These are phyloP conservation scores for Calliopum simillimum DNA, from an alignment of 2,888 invertebrate genomes.

Conservation along the genomic window DNA sequence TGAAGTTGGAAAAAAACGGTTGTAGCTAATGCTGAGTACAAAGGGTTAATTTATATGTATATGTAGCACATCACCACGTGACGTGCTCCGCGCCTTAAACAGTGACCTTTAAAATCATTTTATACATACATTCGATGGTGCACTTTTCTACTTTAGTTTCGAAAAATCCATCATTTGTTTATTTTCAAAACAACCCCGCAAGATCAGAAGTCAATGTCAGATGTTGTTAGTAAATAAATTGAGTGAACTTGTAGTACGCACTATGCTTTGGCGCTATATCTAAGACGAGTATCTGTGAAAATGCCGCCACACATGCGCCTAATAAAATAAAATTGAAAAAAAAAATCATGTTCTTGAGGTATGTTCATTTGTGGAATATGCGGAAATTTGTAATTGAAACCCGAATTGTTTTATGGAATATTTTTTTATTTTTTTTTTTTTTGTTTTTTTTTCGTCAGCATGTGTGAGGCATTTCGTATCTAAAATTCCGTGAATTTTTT, in stretches of 20 bases:
- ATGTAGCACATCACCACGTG: conserved; percentile 10
- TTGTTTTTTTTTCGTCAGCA: no score
- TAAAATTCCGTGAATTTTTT: not conserved
- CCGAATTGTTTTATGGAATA: no score
- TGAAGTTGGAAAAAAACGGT: no score
- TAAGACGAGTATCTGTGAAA: not conserved
- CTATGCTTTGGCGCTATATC: not conserved
- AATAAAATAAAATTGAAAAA: no score
- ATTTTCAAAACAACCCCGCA: conserved; percentile 4
- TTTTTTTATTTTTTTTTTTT: no score
- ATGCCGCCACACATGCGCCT: not conserved
- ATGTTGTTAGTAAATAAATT: conserved; percentile 7
- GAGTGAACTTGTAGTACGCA: not conserved
- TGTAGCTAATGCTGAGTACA: not conserved
- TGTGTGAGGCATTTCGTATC: no score
- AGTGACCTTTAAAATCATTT: not conserved
- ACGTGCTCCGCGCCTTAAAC: no score
- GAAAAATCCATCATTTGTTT: conserved; percentile 10
- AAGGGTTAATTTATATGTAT: conserved; percentile 1
- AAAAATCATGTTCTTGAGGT: no score
- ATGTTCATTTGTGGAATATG: no score
- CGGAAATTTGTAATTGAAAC: no score
- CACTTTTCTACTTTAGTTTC: conserved; percentile 9
- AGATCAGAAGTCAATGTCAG: conserved; percentile 24
- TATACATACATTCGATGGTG: not conserved